Evolutionary conservation across 2,113 vertebrate species (phyloP), one percentile per base, ranked within the genome.

Genomic region (Toxostoma redivivum): DNA sequence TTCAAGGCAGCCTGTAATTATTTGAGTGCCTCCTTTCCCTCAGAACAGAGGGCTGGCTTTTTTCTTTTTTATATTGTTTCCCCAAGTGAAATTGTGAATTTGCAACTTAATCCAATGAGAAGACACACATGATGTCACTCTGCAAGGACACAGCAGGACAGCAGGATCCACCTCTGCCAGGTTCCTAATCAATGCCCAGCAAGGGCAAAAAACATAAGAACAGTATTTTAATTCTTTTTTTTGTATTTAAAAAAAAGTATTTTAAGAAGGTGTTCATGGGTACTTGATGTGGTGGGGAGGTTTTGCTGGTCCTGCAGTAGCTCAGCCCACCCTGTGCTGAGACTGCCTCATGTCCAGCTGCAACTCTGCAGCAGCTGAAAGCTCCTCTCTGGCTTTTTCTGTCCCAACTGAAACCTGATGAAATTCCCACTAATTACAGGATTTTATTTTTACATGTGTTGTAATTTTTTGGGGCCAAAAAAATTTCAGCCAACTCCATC

Each of bases 1-100:
- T 91, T 58, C 65, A 22, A 82, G 44, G 91, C 92, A 89, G 87
- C 44, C 57, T 51, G 73, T 72, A 95, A 95, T 95, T 92, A 81
- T 81, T 53, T 47, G 83, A 82, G 72, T 91, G 78, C 24, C n/a
- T 30, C 81, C 76, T 84, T 81, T 47, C 31, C 53, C 81, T 60
- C 86, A 24, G 62, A 44, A 35, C 58, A 85, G 85, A 89, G 53
- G 5, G 37, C 8, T 83, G 70, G 1, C 7, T 71, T 71, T 79
- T 57, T 70, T 60, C 51, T 56, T 74, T 81, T 73, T 47, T 86
- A 92, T 86, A 81, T 78, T 37, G 28, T 78, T 96, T 95, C 73
- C 81, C 18, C 0, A 74, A 87, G 72, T 16, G 37, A 81, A 94
- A 79, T 44, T 37, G 69, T 57, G 79, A 79, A 60, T 96, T 94